phyloP scores from a whole-genome alignment of 2,888 invertebrate species.

The Spilosoma lubricipeda region DNA sequence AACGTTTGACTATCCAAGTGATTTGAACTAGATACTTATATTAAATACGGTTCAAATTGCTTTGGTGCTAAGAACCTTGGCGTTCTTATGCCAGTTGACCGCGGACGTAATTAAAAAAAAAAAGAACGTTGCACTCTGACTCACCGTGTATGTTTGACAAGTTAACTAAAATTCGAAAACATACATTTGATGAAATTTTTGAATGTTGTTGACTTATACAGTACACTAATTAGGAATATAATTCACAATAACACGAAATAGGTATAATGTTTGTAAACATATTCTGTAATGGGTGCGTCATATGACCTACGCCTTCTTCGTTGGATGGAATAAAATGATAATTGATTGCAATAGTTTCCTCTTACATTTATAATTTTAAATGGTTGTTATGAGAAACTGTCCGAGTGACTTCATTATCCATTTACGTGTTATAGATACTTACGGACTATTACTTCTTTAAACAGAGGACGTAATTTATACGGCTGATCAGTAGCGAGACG shows the following conservation, averaged over 20 bases:
- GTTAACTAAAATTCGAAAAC: neutral
- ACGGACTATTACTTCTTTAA: constrained; percentile 7
- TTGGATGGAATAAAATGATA: constrained; percentile 4
- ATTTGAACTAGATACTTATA: neutral
- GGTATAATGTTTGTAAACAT: neutral
- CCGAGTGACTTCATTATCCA: constrained; percentile 14
- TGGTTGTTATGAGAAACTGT: constrained; percentile 1
- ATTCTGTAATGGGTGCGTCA: neutral
- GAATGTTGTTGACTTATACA: neutral
- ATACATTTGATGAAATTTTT: neutral
- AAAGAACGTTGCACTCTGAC: neutral
- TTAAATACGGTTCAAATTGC: neutral
- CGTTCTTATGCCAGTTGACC: neutral
- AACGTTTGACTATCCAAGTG: neutral
- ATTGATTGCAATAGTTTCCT: constrained; percentile 14
- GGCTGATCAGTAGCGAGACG: neutral
- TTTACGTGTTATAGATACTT: constrained; percentile 16
- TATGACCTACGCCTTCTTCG: neutral
- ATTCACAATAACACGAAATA: constrained; percentile 9
- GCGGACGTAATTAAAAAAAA: neutral
- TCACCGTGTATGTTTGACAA: neutral
- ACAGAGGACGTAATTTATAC: constrained; percentile 5
- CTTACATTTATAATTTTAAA: constrained; percentile 6
- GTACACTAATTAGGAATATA: neutral
- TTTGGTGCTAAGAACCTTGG: neutral